Evolutionary conservation across 2,888 invertebrate genomes (phyloP), one percentile per base, ranked within the genome.

Genomic region (Heliconius ismenius): DNA sequence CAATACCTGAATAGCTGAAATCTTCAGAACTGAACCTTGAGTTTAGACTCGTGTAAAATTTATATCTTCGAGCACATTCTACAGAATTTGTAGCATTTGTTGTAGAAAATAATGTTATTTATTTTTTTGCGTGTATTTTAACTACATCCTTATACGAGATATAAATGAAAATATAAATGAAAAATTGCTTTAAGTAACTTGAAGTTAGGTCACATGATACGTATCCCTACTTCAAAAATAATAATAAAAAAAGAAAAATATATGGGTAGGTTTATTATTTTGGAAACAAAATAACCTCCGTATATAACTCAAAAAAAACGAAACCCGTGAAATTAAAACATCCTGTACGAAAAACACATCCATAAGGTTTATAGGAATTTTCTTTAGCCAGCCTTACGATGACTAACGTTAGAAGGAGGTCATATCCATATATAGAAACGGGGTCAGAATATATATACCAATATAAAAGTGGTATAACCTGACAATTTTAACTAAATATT

Each of bases 351-450:
- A 65, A 7, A 65, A 65, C 6, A 39, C 2, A 11, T 39, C 36
- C 24, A 67, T 65, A 39, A 65, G 36, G 36, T 24, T n/a, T 11
- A 65, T 65, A 65, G n/a, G 13, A 24, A 65, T 39, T 65, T 24
- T 65, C 65, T 65, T 65, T 15, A 65, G 39, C 24, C 26, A 39
- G 39, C 58, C 39, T 73, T 26, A 26, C 39, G 10, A 73, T 73
- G 73, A 73, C 62, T 60, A 58, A 73, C n/a, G 10, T 36, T n/a
- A 36, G 62, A 73, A 62, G 62, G 73, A 73, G 73, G 73, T 73
- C 73, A 36, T 11, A 39, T 9, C 39, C 73, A 15, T 73, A 62
- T 32, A 62, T 73, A 26, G 62, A 39, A 73, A 62, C 62, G 13
- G 24, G 72, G 72, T 62, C 73, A 73, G 36, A 26, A 15, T 54